Evolutionary conservation across 2,888 invertebrate genomes (phyloP).

Genomic region (Agriopis aurantiaria): DNA sequence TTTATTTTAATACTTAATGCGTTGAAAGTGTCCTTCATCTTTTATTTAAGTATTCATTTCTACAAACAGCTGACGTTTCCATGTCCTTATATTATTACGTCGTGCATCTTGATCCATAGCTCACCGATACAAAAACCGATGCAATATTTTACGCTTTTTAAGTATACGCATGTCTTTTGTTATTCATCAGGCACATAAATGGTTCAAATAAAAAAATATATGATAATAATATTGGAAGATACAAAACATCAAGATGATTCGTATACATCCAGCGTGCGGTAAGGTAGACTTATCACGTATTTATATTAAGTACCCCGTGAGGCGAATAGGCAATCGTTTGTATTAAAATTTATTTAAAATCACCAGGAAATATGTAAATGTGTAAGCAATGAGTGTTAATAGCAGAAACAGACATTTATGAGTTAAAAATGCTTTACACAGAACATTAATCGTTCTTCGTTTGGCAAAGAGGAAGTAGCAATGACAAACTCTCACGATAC

Average conservation of each 20-base stretch:
- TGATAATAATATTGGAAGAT: slow-evolving; percentile 50
- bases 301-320: slow-evolving; percentile 60
- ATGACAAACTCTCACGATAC: slow-evolving; percentile 62
- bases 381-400: slow-evolving; percentile 33
- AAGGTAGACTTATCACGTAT: slow-evolving; percentile 53
- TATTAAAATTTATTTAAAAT: slow-evolving; percentile 41
- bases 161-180: slow-evolving; percentile 35
- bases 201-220: slow-evolving; percentile 50
- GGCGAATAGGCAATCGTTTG: slow-evolving; percentile 53
- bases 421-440: slow-evolving; percentile 16
- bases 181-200: slow-evolving; percentile 52
- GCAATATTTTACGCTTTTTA: slow-evolving; percentile 36
- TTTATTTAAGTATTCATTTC: slow-evolving; percentile 45
- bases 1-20: slow-evolving; percentile 60
- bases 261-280: slow-evolving; percentile 51
- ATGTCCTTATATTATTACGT: slow-evolving; percentile 9
- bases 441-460: slow-evolving; percentile 1
- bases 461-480: slow-evolving; percentile 19
- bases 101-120: slow-evolving; percentile 13
- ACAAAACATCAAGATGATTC: slow-evolving; percentile 57
- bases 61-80: slow-evolving; percentile 29
- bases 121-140: slow-evolving; percentile 30
- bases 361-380: slow-evolving; percentile 37
- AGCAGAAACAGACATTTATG: slow-evolving; percentile 16
- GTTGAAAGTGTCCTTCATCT: slow-evolving; percentile 54